Evolutionary conservation across 2,888 invertebrate genomes (phyloP).

Genomic region (Scaptomyza tumidula): DNA sequence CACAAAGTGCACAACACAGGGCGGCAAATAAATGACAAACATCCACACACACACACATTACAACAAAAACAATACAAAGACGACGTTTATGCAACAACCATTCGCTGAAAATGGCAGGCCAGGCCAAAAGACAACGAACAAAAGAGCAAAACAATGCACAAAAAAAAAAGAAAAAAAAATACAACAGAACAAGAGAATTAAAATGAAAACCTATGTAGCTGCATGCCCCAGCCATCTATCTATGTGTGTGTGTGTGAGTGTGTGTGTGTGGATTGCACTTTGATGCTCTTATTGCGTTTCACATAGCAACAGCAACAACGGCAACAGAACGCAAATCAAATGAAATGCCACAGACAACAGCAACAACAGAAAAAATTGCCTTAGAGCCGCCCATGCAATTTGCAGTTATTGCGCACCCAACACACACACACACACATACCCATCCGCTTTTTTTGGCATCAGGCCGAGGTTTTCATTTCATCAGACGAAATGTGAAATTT

Average conservation of each 20-base stretch:
- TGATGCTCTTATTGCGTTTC: conserved; percentile 79
- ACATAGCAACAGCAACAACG: conserved; percentile 35
- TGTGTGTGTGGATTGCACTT: conserved; percentile 63
- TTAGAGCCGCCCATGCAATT: conserved; percentile 80
- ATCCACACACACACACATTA: conserved; percentile 32
- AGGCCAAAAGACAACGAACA: conserved; percentile 43
- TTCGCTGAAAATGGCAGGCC: conserved; percentile 69
- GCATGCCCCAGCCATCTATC: conserved; percentile 43
- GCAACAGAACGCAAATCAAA: conserved; percentile 70
- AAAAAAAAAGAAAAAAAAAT: conserved; percentile 9
- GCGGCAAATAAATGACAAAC: conserved; percentile 50
- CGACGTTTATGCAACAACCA: conserved; percentile 80
- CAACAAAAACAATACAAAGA: conserved; percentile 74
- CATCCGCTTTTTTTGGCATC: conserved; percentile 34
- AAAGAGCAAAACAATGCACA: conserved; percentile 7
- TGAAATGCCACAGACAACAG: conserved; percentile 72
- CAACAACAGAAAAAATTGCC: conserved; percentile 64
- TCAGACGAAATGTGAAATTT: conserved; percentile 73
- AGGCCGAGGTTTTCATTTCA: conserved; percentile 76
- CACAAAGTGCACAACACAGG: conserved; percentile 71
- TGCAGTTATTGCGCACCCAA: conserved; percentile 76
- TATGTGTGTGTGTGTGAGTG: conserved; percentile 27
- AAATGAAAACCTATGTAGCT: conserved; percentile 56
- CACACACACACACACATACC: conserved; percentile 23
- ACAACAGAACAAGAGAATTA: conserved; percentile 8